These are phyloP conservation scores for Temnothorax longispinosus DNA, from an alignment of 1,140 invertebrate genomes.

Conservation along the genomic window DNA sequence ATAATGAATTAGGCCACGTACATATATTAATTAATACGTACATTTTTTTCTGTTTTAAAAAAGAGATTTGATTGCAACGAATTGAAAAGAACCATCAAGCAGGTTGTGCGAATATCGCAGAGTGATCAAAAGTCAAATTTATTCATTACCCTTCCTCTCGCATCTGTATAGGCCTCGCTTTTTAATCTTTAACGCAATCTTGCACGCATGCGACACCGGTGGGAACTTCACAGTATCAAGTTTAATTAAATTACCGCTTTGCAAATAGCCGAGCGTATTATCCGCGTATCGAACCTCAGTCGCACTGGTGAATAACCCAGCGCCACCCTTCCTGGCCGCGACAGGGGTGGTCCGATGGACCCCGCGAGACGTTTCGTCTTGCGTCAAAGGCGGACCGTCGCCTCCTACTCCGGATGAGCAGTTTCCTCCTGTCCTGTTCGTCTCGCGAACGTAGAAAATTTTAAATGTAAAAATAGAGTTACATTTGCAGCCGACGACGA, in stretches of 20 bases:
- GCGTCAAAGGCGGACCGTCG: not conserved
- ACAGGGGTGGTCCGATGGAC: not conserved
- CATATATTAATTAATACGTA: not conserved
- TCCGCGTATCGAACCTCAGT: constrained; percentile 31
- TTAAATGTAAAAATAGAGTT: constrained; percentile 59
- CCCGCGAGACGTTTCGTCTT: not conserved
- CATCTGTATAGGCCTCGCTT: constrained; percentile 42
- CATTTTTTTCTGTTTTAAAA: not conserved
- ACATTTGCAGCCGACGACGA: constrained; percentile 4
- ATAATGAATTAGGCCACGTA: constrained; percentile 5
- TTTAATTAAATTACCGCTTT: constrained; percentile 32
- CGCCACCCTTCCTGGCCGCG: not conserved
- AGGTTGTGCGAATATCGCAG: constrained; percentile 3
- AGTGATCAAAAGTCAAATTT: not conserved
- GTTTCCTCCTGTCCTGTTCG: not conserved
- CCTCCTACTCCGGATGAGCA: not conserved
- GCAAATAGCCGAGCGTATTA: constrained; percentile 28
- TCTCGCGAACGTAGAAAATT: constrained; percentile 37
- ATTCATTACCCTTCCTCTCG: not conserved
- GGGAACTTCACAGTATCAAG: constrained; percentile 35
- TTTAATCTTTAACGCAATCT: constrained; percentile 30
- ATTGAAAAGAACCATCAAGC: not conserved
- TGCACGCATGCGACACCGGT: constrained; percentile 8
- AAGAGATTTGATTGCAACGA: not conserved
- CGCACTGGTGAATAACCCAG: not conserved